Percentiles rank a stretch among this genome's conserved stretches.
phyloP scores from a whole-genome alignment of 1,140 invertebrate species.

The Pogonognathellus flavescens region DNA sequence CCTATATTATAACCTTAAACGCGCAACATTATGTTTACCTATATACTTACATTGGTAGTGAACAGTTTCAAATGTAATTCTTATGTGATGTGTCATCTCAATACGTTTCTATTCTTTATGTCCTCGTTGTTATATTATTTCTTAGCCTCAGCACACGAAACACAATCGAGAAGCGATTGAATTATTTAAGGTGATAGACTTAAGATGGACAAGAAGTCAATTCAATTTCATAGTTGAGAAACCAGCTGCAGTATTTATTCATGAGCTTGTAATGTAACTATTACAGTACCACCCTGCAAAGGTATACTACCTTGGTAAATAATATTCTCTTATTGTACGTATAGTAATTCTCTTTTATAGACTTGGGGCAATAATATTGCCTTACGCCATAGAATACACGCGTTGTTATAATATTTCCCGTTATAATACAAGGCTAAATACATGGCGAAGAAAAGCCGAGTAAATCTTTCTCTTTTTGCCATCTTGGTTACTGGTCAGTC shows the following conservation, averaged over 20 bases:
- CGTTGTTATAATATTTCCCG: too few species aligned
- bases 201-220: background rate
- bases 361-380: too few species aligned
- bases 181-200: constrained; percentile 1
- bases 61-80: too few species aligned
- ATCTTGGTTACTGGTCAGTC: constrained; percentile 24
- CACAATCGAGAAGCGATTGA: background rate
- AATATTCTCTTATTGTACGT: too few species aligned
- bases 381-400: too few species aligned
- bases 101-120: background rate
- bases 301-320: too few species aligned
- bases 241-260: background rate
- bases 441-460: background rate
- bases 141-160: background rate
- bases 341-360: too few species aligned
- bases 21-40: too few species aligned
- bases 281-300: background rate
- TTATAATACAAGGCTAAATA: background rate
- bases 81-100: too few species aligned
- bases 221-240: constrained; percentile 11
- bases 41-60: too few species aligned
- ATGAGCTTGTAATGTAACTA: background rate
- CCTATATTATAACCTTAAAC: too few species aligned
- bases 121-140: background rate
- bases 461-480: constrained; percentile 13